These are phyloP conservation scores for Phenganax stokvisi DNA, from an alignment of 92 coral and sea anemone genomes.

Conservation along the genomic window DNA sequence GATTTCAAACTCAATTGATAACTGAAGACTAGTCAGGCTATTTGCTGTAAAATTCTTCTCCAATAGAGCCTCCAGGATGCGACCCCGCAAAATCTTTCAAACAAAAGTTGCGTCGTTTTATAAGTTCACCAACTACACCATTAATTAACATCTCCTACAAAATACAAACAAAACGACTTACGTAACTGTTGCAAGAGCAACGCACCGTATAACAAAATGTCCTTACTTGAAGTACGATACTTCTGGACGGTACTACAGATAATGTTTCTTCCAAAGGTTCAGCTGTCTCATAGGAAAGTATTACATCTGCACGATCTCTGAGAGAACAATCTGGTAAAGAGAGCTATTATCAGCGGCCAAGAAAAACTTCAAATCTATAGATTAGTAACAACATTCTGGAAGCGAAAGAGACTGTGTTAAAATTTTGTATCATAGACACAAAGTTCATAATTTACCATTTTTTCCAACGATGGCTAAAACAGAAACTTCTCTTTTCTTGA, in stretches of 20 bases:
- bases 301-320: not conserved
- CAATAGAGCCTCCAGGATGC: slow-evolving; percentile 34
- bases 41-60: not conserved
- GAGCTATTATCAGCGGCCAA: no score
- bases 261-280: not conserved
- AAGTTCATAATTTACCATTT: slow-evolving; percentile 2
- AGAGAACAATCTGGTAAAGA: slow-evolving; percentile 23
- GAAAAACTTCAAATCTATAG: no score
- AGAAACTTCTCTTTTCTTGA: slow-evolving; percentile 2
- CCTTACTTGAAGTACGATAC: slow-evolving; percentile 21
- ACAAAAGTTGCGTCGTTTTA: slow-evolving; percentile 15
- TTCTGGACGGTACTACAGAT: slow-evolving; percentile 26
- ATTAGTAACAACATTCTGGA: no score
- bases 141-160: slow-evolving; percentile 27
- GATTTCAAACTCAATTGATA: no score
- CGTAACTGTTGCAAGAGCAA: not conserved
- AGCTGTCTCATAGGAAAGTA: slow-evolving; percentile 17
- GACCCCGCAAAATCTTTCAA: slow-evolving; percentile 19
- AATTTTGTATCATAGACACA: no score
- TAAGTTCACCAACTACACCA: slow-evolving; percentile 24
- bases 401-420: no score
- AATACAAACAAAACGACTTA: not conserved
- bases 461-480: slow-evolving; percentile 37
- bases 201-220: not conserved
- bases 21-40: no score